Evolutionary conservation across 2,888 invertebrate species (phyloP).

Genomic region (Biston stratarius): DNA sequence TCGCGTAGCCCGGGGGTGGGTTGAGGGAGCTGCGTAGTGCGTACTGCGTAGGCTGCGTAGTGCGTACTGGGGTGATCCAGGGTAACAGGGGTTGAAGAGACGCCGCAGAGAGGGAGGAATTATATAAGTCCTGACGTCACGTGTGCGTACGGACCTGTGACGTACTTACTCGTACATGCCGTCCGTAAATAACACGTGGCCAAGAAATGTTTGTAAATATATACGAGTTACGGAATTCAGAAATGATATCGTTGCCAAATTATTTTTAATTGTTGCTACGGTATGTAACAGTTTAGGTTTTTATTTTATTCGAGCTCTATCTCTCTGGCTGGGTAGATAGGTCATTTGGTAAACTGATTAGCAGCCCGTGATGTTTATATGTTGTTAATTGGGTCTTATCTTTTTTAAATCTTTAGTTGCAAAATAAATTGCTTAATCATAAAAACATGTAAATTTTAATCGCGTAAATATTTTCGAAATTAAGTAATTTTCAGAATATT

Average conservation of each 20-base stretch:
- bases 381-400: constrained; percentile 2
- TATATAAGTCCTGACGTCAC: constrained; percentile 43
- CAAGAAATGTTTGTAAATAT: constrained; percentile 46
- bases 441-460: constrained; percentile 1
- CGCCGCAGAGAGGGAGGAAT: constrained; percentile 14
- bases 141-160: constrained; percentile 38
- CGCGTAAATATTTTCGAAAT: not conserved
- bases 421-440: not conserved
- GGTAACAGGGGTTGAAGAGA: constrained; percentile 15
- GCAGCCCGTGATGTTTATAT: constrained; percentile 1
- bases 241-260: constrained; percentile 1
- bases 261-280: constrained; percentile 4
- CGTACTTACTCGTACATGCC: constrained; percentile 30
- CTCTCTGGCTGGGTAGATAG: not conserved
- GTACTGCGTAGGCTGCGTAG: constrained; percentile 35
- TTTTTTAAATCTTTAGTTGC: not conserved
- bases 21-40: constrained; percentile 33
- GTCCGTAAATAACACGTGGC: constrained; percentile 46
- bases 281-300: not conserved
- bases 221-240: constrained; percentile 6
- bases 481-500: too few species aligned
- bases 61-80: constrained; percentile 17
- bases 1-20: constrained; percentile 27
- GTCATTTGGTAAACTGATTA: constrained; percentile 10
- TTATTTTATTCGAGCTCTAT: not conserved